Conservation (phyloP, 2,888 invertebrate genomes). For the Strigamia crassipes region DNA sequence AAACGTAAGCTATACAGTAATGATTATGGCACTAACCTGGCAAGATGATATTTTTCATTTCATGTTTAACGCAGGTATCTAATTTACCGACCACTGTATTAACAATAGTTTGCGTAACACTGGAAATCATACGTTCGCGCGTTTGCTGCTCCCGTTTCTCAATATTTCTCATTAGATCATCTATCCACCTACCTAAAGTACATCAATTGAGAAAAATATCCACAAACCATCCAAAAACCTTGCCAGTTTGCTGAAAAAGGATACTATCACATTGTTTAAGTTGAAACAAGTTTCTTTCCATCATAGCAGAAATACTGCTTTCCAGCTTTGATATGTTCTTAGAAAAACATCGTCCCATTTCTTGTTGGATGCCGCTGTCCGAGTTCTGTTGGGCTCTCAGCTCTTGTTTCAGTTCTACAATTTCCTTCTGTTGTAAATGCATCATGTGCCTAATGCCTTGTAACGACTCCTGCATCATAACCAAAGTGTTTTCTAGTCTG, state of each 20-base stretch:
- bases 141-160: constrained; percentile 53
- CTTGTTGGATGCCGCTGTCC: constrained; percentile 52
- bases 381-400: constrained; percentile 55
- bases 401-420: constrained; percentile 55
- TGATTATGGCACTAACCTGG: constrained; percentile 56
- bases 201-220: background rate
- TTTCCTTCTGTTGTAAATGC: constrained; percentile 55
- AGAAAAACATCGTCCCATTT: constrained; percentile 50
- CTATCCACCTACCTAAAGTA: constrained; percentile 20
- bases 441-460: constrained; percentile 54
- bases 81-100: constrained; percentile 64
- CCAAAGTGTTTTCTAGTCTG: constrained; percentile 49
- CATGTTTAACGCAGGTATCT: constrained; percentile 64
- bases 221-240: no score
- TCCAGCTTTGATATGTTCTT: constrained; percentile 52
- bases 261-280: constrained; percentile 57
- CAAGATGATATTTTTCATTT: constrained; percentile 63
- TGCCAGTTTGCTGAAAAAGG: constrained; percentile 52
- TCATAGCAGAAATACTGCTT: constrained; percentile 54
- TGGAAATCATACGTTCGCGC: constrained; percentile 60
- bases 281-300: constrained; percentile 55
- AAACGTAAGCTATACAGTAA: background rate
- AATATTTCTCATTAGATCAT: constrained; percentile 18
- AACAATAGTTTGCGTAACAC: constrained; percentile 65
- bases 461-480: constrained; percentile 53